Evolutionary conservation across 2,113 vertebrate genomes (phyloP), one percentile per base, ranked within the genome.

Genomic region (Entomyzon cyanotis): DNA sequence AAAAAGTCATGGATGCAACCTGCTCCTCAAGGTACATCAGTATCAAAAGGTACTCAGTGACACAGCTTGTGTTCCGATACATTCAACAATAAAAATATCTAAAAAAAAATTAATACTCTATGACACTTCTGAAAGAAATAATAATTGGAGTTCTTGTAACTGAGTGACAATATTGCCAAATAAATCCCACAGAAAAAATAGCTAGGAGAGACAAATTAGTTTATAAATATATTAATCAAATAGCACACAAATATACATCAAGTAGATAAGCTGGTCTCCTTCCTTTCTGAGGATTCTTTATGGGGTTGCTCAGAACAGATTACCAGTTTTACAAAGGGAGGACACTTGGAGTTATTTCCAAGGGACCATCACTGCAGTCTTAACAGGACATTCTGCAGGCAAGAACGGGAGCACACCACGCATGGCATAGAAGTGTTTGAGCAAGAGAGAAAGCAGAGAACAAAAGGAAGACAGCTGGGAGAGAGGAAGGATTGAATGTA

Each of bases 371-470:
- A 12, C 24, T 69, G n/a, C 67, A 67, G 11, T 19, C 7, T 23
- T 28, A n/a, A 30, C 33, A 33, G 49, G 31, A 67, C 21, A 44
- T 37, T 58, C 50, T 28, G 10, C 22, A 60, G 27, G 46, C 13
- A 37, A 22, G 47, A 42, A 63, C 25, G 23, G 19, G 31, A 65
- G 14, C n/a, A 59, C 8, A 39, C 3, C 13, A 16, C 1, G 1
- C 13, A 14, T 3, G 42, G 4, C 2, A 21, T 0, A 69, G 27
- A 15, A 50, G 8, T 15, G 30, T 4, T 15, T 31, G 10, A 87
- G 42, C 75, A 50, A 63, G 39, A 58, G 5, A n/a, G 18, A 53
- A 65, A 86, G 17, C 10, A 16, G 22, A 50, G 18, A 7, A 9
- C 18, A 44, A 63, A 73, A 64, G 23, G 6, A 70, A 39, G 5